These are phyloP conservation scores for Vicugna pacos DNA, from an alignment of 2,113 vertebrate genomes.

Conservation along the genomic window DNA sequence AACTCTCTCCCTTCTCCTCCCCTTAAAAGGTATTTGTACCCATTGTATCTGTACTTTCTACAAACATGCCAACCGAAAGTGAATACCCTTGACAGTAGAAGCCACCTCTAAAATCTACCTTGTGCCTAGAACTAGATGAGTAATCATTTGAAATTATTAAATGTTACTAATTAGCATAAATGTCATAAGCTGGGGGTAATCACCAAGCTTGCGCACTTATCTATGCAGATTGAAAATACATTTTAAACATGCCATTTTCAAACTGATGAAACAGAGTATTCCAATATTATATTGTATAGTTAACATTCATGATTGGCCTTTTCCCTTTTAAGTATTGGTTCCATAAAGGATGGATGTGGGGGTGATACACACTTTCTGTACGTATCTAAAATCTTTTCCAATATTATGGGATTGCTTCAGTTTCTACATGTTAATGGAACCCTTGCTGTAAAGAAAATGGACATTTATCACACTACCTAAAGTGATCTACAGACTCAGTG, in stretches of 20 bases:
- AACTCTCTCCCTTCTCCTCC: not conserved
- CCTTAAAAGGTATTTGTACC: not conserved
- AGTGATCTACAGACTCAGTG: not conserved
- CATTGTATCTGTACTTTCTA: not conserved
- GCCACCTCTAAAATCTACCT: not conserved
- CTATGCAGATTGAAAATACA: not conserved
- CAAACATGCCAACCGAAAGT: not conserved
- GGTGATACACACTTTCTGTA: not conserved
- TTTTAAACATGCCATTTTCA: slow-evolving; percentile 13
- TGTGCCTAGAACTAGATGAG: not conserved
- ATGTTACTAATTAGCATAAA: not conserved
- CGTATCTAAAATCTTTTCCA: slow-evolving; percentile 39
- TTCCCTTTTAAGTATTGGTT: not conserved
- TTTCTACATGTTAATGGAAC: not conserved
- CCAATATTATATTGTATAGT: not conserved
- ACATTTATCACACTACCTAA: not conserved
- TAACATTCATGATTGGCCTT: not conserved
- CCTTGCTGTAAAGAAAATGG: not conserved
- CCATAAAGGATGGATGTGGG: not conserved
- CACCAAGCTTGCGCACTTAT: not conserved
- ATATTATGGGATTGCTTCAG: not conserved
- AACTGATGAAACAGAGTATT: not conserved
- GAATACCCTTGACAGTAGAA: not conserved
- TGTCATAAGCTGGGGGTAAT: not conserved
- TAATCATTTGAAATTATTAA: not conserved